Conservation (phyloP, 2,113 vertebrate genomes). For the Ammodytes dubius region DNA sequence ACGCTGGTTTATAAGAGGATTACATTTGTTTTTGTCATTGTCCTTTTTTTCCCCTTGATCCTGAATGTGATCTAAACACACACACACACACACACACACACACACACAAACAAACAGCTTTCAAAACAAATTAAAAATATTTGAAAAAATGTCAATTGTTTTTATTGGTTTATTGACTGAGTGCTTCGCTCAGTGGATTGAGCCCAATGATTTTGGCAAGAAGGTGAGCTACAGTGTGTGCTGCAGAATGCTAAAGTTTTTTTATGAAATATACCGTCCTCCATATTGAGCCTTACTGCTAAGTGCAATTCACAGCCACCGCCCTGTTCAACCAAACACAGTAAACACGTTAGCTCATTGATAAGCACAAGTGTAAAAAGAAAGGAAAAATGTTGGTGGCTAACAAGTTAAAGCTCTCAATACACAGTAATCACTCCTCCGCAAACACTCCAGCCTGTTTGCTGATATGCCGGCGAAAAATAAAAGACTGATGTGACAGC, state of each 20-base stretch:
- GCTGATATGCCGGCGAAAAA: constrained; percentile 21
- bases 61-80: background rate
- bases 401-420: constrained; percentile 47
- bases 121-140: background rate
- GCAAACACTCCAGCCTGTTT: constrained; percentile 46
- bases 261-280: background rate
- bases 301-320: background rate
- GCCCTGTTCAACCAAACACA: background rate
- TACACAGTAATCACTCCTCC: constrained; percentile 53
- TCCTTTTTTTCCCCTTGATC: background rate
- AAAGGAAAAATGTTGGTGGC: constrained; percentile 20
- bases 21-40: too few relatives aligned
- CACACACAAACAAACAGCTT: background rate
- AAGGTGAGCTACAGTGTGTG: background rate
- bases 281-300: background rate
- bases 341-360: constrained; percentile 27
- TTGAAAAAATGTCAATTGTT: background rate
- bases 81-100: background rate
- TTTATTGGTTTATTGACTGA: background rate
- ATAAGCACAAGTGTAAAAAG: constrained; percentile 25
- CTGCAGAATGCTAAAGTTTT: background rate
- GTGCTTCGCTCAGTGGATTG: background rate
- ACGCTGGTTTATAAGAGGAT: background rate
- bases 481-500: constrained; percentile 16
- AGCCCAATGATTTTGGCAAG: background rate